Evolutionary conservation across 2,797 vertebrate genomes (phyloP).

Genomic region (Enteromius viviparus): DNA sequence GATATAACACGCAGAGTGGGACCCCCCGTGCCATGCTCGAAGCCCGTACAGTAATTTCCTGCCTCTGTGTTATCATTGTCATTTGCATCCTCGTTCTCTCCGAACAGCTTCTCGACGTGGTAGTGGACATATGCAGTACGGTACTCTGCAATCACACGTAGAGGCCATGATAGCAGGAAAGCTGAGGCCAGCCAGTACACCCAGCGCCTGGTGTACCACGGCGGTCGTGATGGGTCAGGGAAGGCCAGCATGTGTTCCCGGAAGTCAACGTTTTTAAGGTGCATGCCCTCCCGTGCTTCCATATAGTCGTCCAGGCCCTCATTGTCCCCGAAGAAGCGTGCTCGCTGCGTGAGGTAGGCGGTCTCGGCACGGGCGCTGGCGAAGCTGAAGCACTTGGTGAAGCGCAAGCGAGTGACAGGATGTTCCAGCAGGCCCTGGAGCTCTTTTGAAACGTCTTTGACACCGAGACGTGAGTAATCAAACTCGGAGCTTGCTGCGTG

Average conservation of each 20-base stretch:
- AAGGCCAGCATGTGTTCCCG: slow-evolving; percentile 80
- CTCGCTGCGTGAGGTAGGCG: slow-evolving; percentile 78
- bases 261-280: slow-evolving; percentile 81
- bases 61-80: slow-evolving; percentile 59
- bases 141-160: slow-evolving; percentile 76
- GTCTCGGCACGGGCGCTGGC: slow-evolving; percentile 77
- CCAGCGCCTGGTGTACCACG: slow-evolving; percentile 78
- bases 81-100: slow-evolving; percentile 69
- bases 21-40: slow-evolving; percentile 58
- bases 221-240: slow-evolving; percentile 72
- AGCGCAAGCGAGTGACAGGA: slow-evolving; percentile 73
- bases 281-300: slow-evolving; percentile 82
- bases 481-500: slow-evolving; percentile 70
- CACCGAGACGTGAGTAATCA: slow-evolving; percentile 73
- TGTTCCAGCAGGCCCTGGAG: slow-evolving; percentile 74
- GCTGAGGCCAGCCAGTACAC: slow-evolving; percentile 79
- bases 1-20: slow-evolving; percentile 69
- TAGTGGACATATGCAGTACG: slow-evolving; percentile 81
- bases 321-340: slow-evolving; percentile 79
- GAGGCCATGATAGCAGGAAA: slow-evolving; percentile 78
- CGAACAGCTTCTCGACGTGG: slow-evolving; percentile 83
- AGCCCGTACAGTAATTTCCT: slow-evolving; percentile 54
- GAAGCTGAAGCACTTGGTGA: slow-evolving; percentile 83
- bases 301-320: slow-evolving; percentile 83
- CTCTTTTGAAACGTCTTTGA: slow-evolving; percentile 72